Conservation (phyloP, 2,888 invertebrate genomes). For the Willowsia nigromaculata region DNA sequence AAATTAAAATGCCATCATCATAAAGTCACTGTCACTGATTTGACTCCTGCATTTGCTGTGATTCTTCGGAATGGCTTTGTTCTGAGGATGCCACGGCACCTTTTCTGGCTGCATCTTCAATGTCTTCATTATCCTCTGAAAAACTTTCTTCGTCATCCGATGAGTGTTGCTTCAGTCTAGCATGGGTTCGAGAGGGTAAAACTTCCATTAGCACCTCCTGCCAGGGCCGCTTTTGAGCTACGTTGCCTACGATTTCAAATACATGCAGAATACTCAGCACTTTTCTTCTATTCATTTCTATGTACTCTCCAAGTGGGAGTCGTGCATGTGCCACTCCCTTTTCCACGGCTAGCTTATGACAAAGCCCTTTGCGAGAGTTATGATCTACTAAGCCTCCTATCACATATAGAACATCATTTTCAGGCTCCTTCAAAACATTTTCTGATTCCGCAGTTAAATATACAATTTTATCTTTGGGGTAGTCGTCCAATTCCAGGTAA, state of each 20-base stretch:
- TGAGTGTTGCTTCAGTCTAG: slow-evolving; percentile 79
- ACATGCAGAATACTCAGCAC: slow-evolving; percentile 98
- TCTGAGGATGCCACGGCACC: too few relatives aligned
- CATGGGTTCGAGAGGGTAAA: slow-evolving; percentile 89
- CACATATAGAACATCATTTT: slow-evolving; percentile 90
- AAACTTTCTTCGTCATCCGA: slow-evolving; percentile 31
- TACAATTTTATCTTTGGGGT: slow-evolving; percentile 86
- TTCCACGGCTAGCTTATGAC: slow-evolving; percentile 89
- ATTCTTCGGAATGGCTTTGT: too few relatives aligned
- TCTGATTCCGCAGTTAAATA: slow-evolving; percentile 97
- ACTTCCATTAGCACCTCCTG: slow-evolving; percentile 88
- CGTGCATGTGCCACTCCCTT: slow-evolving; percentile 90
- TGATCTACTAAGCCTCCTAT: slow-evolving; percentile 99
- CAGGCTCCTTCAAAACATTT: slow-evolving; percentile 88
- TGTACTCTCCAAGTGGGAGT: slow-evolving; percentile 92
- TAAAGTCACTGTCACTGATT: too few relatives aligned
- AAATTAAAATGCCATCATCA: too few relatives aligned
- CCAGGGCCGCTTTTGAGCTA: slow-evolving; percentile 90
- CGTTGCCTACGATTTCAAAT: slow-evolving; percentile 89
- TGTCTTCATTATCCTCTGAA: slow-evolving; percentile 30
- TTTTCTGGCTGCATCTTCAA: not conserved
- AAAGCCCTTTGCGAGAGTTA: slow-evolving; percentile 95
- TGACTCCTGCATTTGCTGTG: too few relatives aligned
- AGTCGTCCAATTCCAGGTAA: slow-evolving; percentile 84
- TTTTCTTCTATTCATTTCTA: slow-evolving; percentile 94